Base-by-base conservation (phyloP, 2,888 invertebrate species). In the Clistopyga incitator region DNA sequence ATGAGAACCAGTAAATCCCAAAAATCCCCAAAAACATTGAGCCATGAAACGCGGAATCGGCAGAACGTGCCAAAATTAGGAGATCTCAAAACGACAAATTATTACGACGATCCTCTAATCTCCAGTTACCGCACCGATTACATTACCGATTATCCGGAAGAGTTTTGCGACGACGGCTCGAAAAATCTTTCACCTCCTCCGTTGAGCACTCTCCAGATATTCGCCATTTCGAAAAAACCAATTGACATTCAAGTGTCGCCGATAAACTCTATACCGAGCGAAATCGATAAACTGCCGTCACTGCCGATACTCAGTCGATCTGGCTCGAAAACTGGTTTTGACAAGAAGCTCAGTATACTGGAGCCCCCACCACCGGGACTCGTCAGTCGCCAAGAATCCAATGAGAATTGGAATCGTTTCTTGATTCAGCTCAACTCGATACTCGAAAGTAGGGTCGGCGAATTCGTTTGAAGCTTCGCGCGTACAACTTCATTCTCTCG, bases 341-440 rank as follows among this genome's bases (percentile, higher is more conserved):
- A 90, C 13, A 90, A 89, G 47, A 93, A 92, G 77, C 84, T 93
- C 18, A 93, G 92, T 67, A 92, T 93, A 75, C 86, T 93, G 34
- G 91, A 93, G 82, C 93, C 93, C 6, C 93, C 93, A 0, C 93
- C 93, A 0, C 91, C 91, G 2, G 92, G 92, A 13, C 72, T 93
- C 23, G 92, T 93, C 23, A 92, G 91, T 81, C 90, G 93, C 45
- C 88, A 92, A 61, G 93, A 93, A 67, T 93, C 93, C 6, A 93
- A 93, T 82, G 93, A 94, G 70, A 94, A 93, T 84, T 95, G 94
- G 94, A 94, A 94, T 84, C 90, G 91, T 61, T 95, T 95, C 88
- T 88, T 95, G 47, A 84, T 91, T 1, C 93, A 94, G 84, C 90
- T 95, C 45, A 94, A 94, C 85, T 92, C 93, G 25, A 94, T 95